Percentiles rank a stretch among this genome's conserved stretches.
phyloP scores from a whole-genome alignment of 2,113 vertebrate genomes.

The Phycodurus eques region DNA sequence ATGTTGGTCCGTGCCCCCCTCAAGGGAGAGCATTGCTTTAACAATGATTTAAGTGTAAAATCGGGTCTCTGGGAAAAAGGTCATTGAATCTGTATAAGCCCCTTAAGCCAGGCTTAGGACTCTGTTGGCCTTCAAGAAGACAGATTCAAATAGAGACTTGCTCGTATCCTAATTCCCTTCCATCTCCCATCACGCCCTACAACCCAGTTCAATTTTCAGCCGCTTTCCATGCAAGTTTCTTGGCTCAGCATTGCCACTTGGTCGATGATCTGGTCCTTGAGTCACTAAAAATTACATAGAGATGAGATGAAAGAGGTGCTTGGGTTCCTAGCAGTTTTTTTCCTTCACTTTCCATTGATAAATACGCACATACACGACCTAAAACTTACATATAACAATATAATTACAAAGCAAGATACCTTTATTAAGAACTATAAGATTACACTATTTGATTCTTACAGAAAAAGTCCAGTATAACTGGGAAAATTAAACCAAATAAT shows the following conservation, averaged over 20 bases:
- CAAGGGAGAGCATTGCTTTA: conserved; percentile 80
- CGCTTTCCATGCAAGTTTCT: conserved; percentile 34
- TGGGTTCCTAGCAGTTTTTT: conserved; percentile 69
- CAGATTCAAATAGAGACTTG: conserved; percentile 52
- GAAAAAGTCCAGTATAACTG: background rate
- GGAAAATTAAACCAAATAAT: too few relatives aligned
- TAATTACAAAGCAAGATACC: background rate
- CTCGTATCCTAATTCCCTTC: conserved; percentile 36
- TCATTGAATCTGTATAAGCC: conserved; percentile 93
- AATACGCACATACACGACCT: conserved; percentile 58
- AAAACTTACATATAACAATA: background rate
- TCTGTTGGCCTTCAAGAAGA: conserved; percentile 79
- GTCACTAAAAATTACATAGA: conserved; percentile 78
- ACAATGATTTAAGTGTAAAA: conserved; percentile 97
- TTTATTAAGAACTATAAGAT: background rate
- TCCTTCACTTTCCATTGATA: conserved; percentile 79
- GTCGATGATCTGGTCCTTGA: conserved; percentile 69
- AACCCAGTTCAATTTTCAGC: conserved; percentile 20
- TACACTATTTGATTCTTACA: background rate
- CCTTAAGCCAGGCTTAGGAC: conserved; percentile 86
- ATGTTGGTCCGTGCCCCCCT: conserved; percentile 70
- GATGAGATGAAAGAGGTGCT: conserved; percentile 65
- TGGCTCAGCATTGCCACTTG: conserved; percentile 46
- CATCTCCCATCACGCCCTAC: conserved; percentile 17
- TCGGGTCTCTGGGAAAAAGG: conserved; percentile 92